Conservation (phyloP, 2,888 invertebrate species). For the Leucoma salicis region DNA sequence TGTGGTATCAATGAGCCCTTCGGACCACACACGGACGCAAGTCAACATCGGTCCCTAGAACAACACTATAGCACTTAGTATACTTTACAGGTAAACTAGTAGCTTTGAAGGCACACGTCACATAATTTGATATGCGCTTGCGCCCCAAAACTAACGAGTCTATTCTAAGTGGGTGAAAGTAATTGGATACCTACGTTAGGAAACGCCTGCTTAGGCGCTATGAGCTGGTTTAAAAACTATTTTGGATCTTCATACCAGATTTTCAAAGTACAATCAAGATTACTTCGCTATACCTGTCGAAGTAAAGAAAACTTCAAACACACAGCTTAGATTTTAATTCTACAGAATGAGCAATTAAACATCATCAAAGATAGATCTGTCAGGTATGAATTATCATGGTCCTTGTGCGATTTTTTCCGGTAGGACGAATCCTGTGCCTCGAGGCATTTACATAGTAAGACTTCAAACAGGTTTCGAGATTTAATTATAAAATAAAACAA, state of each 20-base stretch:
- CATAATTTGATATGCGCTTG: slow-evolving; percentile 41
- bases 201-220: neutral
- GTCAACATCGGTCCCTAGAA: slow-evolving; percentile 74
- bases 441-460: too few species aligned
- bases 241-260: neutral
- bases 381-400: too few species aligned
- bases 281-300: too few species aligned
- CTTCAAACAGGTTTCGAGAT: slow-evolving; percentile 23
- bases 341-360: too few species aligned
- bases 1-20: slow-evolving; percentile 33
- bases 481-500: slow-evolving; percentile 26
- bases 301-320: too few species aligned
- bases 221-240: neutral
- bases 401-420: too few species aligned
- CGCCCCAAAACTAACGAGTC: slow-evolving; percentile 9
- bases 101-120: slow-evolving; percentile 60
- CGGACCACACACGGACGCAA: slow-evolving; percentile 77
- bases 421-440: too few species aligned
- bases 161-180: slow-evolving; percentile 13
- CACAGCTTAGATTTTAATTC: too few species aligned
- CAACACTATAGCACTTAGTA: slow-evolving; percentile 78
- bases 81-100: slow-evolving; percentile 77
- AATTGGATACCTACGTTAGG: slow-evolving; percentile 5
- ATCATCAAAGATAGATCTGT: too few species aligned
- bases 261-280: neutral